phyloP scores from a whole-genome alignment of 2,797 vertebrate genomes.

The Pangasius larnaudii region DNA sequence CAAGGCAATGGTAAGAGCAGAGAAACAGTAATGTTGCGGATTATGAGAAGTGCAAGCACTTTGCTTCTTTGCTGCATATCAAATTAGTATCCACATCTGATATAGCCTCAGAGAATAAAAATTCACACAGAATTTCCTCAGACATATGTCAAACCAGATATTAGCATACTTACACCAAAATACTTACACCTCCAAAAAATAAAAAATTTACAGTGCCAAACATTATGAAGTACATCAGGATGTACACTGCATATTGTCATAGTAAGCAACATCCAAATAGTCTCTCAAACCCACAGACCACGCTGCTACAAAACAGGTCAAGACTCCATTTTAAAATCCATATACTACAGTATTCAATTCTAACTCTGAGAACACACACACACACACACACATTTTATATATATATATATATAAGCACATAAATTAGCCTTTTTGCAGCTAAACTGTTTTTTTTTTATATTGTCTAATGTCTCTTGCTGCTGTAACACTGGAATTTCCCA shows the following conservation, averaged over 20 bases:
- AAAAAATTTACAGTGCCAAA: background rate
- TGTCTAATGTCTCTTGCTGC: too few species aligned
- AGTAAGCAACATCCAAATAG: background rate
- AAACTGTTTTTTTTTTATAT: too few species aligned
- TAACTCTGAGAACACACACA: too few species aligned
- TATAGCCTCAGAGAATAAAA: background rate
- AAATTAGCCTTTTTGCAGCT: too few species aligned
- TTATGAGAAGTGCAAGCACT: background rate
- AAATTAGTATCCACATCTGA: background rate
- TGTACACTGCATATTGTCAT: background rate
- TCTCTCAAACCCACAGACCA: too few species aligned
- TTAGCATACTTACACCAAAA: background rate
- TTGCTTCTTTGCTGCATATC: background rate
- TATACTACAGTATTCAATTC: too few species aligned
- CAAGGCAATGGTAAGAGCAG: background rate
- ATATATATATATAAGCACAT: too few species aligned
- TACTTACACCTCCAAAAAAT: background rate
- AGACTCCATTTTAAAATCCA: too few species aligned
- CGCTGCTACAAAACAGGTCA: too few species aligned
- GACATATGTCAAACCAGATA: background rate
- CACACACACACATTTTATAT: too few species aligned
- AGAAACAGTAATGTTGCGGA: background rate
- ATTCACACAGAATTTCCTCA: background rate
- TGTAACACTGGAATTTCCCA: too few species aligned
- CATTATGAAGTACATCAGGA: background rate